Evolutionary conservation across 2,888 invertebrate genomes (phyloP), one percentile per base, ranked within the genome.

Genomic region (Pachymerium ferrugineum): DNA sequence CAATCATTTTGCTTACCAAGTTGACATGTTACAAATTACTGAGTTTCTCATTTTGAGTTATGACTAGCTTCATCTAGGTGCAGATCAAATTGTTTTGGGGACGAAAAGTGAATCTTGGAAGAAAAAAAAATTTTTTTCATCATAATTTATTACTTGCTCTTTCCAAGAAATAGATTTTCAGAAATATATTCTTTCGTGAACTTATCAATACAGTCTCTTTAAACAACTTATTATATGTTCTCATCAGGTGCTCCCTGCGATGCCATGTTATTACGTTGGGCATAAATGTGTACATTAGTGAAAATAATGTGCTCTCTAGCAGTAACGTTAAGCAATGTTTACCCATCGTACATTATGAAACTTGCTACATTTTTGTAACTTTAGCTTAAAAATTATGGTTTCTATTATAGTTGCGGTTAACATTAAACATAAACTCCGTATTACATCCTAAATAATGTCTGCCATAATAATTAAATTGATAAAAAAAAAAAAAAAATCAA

Each of bases 231-330:
- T 14, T 19, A 38, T 14, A 47, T 16, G 47, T 47, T 47, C 47
- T 47, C 47, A 47, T 47, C 47, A 47, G 22, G 47, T 47, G 16
- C 47, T 47, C 16, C 47, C n/a, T 47, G 47, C n/a, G 47, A 16
- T 14, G 47, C 47, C 47, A 16, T 47, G 47, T 47, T 47, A 47
- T 47, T 47, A 47, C 8, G 47, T 47, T 47, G 16, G 47, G 47
- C 47, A 47, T 16, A 47, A 47, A 47, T 47, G 47, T 47, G 47
- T n/a, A 47, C 47, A 47, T 47, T 47, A 47, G 47, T 47, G 47
- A 47, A 47, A 47, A 47, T 47, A 47, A 47, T 47, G 47, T 16
- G 47, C 47, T 47, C 38, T 38, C 47, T 16, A 47, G 47, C 47
- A 47, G 19, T 8, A 16, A 14, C 47, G 47, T 47, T 47, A 47